phyloP scores from a whole-genome alignment of 2,888 invertebrate genomes.

The Lapara coniferarum region DNA sequence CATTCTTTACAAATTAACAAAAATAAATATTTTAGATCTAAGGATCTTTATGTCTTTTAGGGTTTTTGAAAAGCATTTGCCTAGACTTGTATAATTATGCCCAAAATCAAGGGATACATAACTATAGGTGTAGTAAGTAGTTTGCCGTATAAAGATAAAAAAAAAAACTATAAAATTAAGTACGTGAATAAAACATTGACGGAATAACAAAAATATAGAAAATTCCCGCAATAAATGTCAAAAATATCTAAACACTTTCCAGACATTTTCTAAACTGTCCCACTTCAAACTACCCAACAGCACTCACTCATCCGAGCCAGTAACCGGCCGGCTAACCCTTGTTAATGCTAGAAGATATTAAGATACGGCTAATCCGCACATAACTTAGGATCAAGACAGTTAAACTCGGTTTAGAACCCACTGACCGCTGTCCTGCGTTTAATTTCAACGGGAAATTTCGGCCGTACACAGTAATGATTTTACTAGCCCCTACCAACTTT shows the following conservation, averaged over 20 bases:
- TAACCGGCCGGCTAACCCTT: slow-evolving; percentile 38
- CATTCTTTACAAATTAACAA: too few relatives aligned
- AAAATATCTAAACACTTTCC: neutral
- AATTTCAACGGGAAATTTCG: slow-evolving; percentile 72
- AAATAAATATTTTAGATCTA: too few relatives aligned
- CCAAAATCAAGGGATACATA: too few relatives aligned
- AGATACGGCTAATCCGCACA: slow-evolving; percentile 82
- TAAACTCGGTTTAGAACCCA: slow-evolving; percentile 65
- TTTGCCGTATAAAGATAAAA: too few relatives aligned
- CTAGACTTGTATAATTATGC: too few relatives aligned
- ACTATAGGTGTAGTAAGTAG: too few relatives aligned
- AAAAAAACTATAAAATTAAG: too few relatives aligned
- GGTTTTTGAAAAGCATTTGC: too few relatives aligned
- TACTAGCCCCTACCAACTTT: slow-evolving; percentile 50
- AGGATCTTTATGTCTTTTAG: too few relatives aligned
- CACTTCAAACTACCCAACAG: neutral
- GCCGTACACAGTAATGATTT: slow-evolving; percentile 71
- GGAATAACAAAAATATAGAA: too few relatives aligned
- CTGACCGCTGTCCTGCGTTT: slow-evolving; percentile 82
- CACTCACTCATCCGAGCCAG: slow-evolving; percentile 29
- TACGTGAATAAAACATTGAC: too few relatives aligned
- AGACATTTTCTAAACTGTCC: neutral
- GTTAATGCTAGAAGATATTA: slow-evolving; percentile 75
- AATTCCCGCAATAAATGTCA: too few relatives aligned
- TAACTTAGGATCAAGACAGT: slow-evolving; percentile 80